Evolutionary conservation across 2,113 vertebrate species (phyloP), one percentile per base, ranked within the genome.

Genomic region (Odontophorus gujanensis): DNA sequence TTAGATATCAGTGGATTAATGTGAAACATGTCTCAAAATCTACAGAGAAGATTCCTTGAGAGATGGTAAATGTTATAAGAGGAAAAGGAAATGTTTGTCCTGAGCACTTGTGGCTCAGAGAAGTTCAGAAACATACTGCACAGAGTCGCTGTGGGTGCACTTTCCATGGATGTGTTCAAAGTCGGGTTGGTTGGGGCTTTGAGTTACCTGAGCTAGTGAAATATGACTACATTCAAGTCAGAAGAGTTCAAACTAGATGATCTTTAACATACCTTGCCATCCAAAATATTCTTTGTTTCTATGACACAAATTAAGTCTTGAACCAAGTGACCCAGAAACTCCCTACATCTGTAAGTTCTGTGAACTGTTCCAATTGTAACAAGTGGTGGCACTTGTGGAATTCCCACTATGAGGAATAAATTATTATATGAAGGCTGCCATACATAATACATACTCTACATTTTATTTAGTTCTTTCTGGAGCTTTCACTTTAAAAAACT

Each of bases 391-490:
- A 91, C 63, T 90, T 89, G 42, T 38, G 34, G 79, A 96, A 93
- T 90, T 92, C 51, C 59, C 95, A 75, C 32, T 68, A 81, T 11
- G 59, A 85, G 21, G 16, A 47, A 83, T 77, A 93, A 85, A 85
- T 87, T 90, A 87, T 76, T 91, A 69, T 73, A 82, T 85, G 85
- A 85, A 94, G 42, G 26, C 63, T 93, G 87, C 91, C 90, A 66
- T 6, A 16, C 0, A 0, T 0, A 0, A 93, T 92, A 87, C 5
- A 89, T 87, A 75, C 82, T 53, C 30, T 63, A 65, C 18, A 69
- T 4, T 68, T 72, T 92, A 87, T 79, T 66, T 9, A 89, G 57
- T 75, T 89, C 66, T 53, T 79, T 53, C 22, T 84, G 38, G 47
- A 90, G 38, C 77, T 84, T 50, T 34, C 61, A 78, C 81, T 88